Base-by-base conservation (phyloP, 2,888 invertebrate genomes). In the Belgica antarctica region DNA sequence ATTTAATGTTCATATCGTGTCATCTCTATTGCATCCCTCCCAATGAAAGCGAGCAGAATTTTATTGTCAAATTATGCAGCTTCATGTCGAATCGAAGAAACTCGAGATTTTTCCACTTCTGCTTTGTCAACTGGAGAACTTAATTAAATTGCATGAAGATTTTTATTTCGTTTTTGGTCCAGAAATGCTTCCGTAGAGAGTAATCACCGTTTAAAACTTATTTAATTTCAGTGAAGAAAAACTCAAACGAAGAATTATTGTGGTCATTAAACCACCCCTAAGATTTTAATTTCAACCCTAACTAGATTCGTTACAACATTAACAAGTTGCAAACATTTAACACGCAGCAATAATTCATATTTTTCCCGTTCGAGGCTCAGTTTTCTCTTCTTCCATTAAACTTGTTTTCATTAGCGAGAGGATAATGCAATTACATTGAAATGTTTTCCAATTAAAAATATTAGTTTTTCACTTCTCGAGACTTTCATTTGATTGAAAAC, bases 171-270 rank as follows among this genome's bases (percentile, higher is more conserved):
- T 25, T 17, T 46, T 17, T 47, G 36, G 41, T 34, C 36, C 22
- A 41, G 22, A 31, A 36, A 31, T 17, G 31, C 24, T 15, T 47
- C 22, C 47, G n/a, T 47, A 7, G 52, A 66, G 66, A 52, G 52
- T 66, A 47, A 66, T 66, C 27, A 65, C 47, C 65, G 15, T 27
- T 17, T 27, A 24, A 28, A 52, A 27, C 31, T 68, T 57, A 68
- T 68, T 68, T 68, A 68, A 57, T 57, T 46, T 68, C 47, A 66
- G 68, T 68, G 68, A 19, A n/a, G n/a, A 41, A 57, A 22, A 68
- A 25, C 24, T 41, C 68, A 68, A 68, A 68, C 52, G 68, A 68
- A 68, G 68, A 68, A 57, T 68, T 68, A 68, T 68, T 68, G 68
- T 68, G 68, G 68, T 68, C 68, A 68, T 68, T 68, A 68, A 68